Conservation (phyloP, 2,888 invertebrate species). For the Arrhopalites spinosus region DNA sequence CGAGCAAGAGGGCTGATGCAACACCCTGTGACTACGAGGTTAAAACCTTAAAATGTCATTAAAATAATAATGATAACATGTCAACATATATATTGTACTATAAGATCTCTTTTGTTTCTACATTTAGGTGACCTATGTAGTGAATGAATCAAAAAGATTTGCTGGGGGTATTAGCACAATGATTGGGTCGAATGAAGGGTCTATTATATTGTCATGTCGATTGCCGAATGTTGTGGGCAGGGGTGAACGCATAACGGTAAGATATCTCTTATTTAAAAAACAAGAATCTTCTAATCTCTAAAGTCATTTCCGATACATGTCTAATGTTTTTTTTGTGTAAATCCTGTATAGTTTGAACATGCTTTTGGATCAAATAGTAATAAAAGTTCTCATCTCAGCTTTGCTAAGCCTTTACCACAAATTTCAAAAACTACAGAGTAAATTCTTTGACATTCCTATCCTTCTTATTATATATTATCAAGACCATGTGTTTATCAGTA, state of each 20-base stretch:
- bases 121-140: slow-evolving; percentile 79
- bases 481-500: background rate
- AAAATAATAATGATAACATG: background rate
- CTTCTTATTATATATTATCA: background rate
- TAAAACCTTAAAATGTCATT: slow-evolving; percentile 41
- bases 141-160: slow-evolving; percentile 79
- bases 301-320: too few relatives aligned
- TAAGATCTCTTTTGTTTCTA: background rate
- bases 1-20: slow-evolving; percentile 75
- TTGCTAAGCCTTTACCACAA: slow-evolving; percentile 82
- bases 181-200: slow-evolving; percentile 90
- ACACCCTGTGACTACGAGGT: slow-evolving; percentile 83
- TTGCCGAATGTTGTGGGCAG: slow-evolving; percentile 85
- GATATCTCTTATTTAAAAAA: too few relatives aligned
- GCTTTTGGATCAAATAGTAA: slow-evolving; percentile 82
- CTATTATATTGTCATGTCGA: slow-evolving; percentile 73
- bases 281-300: too few relatives aligned
- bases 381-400: slow-evolving; percentile 77
- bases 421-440: slow-evolving; percentile 57
- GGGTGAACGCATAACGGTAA: slow-evolving; percentile 75
- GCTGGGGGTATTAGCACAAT: slow-evolving; percentile 84
- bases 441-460: background rate
- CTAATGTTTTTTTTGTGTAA: too few relatives aligned
- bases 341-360: slow-evolving; percentile 70
- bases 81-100: background rate